Percentiles rank a stretch among this genome's conserved stretches.
Conservation (phyloP, 2,113 vertebrate species). For the Tachuris rubrigastra region DNA sequence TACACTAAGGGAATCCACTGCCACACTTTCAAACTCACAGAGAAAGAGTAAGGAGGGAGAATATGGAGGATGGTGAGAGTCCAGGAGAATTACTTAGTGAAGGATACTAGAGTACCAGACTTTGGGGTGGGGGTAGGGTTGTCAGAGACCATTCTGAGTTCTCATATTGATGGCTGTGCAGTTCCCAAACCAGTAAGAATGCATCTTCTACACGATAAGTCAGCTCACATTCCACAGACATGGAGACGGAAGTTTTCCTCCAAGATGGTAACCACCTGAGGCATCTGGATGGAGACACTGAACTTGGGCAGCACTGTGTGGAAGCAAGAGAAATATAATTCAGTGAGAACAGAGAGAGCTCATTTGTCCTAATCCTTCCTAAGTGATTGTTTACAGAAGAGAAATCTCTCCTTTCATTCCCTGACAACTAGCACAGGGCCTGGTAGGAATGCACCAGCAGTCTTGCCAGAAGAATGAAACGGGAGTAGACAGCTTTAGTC, state of each 20-base stretch:
- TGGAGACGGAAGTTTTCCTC: conserved; percentile 21
- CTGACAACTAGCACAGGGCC: not conserved
- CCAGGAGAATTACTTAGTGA: not conserved
- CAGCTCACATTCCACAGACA: conserved; percentile 57
- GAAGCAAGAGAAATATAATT: not conserved
- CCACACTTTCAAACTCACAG: not conserved
- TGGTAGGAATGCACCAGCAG: not conserved
- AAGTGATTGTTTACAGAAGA: not conserved
- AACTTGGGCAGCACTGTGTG: conserved; percentile 54
- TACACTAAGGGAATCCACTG: not conserved
- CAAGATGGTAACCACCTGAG: conserved; percentile 18
- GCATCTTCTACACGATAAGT: not conserved
- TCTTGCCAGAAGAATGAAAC: not conserved
- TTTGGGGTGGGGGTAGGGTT: not conserved
- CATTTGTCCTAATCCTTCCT: not conserved
- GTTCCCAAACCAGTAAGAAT: not conserved
- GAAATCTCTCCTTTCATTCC: not conserved
- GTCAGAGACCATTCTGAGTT: not conserved
- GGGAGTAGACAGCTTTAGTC: not conserved
- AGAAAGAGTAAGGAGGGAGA: not conserved
- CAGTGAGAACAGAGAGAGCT: not conserved
- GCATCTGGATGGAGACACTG: conserved; percentile 52
- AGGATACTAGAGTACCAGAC: not conserved
- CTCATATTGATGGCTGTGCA: not conserved
- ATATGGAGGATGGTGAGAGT: not conserved